Evolutionary conservation across 2,797 vertebrate species (phyloP), one percentile per base, ranked within the genome.

Genomic region (Periophthalmus magnuspinnatus): DNA sequence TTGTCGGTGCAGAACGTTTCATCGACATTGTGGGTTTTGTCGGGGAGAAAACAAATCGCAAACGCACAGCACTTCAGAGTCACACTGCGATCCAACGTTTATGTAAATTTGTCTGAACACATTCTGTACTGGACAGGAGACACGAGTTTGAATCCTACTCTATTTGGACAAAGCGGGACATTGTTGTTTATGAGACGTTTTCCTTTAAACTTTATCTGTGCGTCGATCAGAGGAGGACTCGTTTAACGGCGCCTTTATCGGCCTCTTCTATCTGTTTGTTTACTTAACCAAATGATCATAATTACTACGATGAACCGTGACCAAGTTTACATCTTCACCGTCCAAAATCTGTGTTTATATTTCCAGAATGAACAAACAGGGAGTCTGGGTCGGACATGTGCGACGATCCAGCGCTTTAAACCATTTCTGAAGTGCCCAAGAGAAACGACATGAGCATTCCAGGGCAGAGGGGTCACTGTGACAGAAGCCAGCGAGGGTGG

Each of bases 231-330:
- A 70, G 28, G 61, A 57, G 55, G 50, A 74, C 58, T 41, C 21
- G 50, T 13, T 33, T n/a, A 61, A 59, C 64, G 71, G 63, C n/a
- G 13, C 65, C 63, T 50, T 60, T 16, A 76, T 65, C 74, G 63
- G 17, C 66, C 67, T 69, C 85, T 77, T 72, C 58, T 45, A 55
- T 64, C 69, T 70, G 60, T 70, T 79, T 89, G 80, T 86, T 90
- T 89, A 84, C 70, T 52, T 47, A 57, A 34, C n/a, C 33, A 86
- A 88, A 83, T 86, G 65, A 52, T 73, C 76, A 76, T 87, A 88
- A 90, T 88, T 85, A 69, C 79, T 32, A 60, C 65, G 48, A 13
- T 13, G 38, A 81, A 76, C 68, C 74, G 69, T 74, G 48, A 71
- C 70, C 75, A 70, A 70, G 19, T 21, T 85, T 82, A 74, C 65